Conservation (phyloP, 1,140 invertebrate species). For the Sycobia sp. region DNA sequence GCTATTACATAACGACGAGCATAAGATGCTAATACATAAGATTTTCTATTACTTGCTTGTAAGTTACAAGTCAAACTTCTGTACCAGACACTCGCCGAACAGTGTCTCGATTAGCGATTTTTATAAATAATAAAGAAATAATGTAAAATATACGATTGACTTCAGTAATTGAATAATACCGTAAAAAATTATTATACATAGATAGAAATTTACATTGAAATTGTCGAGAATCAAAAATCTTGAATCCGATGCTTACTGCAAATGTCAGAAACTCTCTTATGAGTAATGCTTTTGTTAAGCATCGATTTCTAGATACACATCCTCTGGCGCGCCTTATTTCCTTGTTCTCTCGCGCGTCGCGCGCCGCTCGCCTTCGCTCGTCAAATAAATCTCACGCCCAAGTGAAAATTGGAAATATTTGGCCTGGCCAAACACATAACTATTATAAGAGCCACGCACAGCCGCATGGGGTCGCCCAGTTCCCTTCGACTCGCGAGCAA, state of each 20-base stretch:
- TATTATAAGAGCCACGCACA: conserved; percentile 44
- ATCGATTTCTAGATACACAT: conserved; percentile 54
- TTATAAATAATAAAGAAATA: conserved; percentile 16
- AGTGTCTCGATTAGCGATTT: conserved; percentile 16
- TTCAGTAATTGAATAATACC: too few species aligned
- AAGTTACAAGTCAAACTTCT: not conserved
- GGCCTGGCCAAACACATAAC: conserved; percentile 44
- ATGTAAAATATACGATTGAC: conserved; percentile 13
- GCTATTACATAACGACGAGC: too few species aligned
- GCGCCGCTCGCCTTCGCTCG: conserved; percentile 35
- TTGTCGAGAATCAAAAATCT: too few species aligned
- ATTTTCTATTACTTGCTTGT: too few species aligned
- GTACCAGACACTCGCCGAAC: not conserved
- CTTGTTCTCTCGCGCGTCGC: conserved; percentile 9
- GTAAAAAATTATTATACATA: too few species aligned
- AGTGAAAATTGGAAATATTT: conserved; percentile 55
- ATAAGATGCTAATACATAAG: too few species aligned
- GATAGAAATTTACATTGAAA: too few species aligned
- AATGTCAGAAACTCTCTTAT: too few species aligned
- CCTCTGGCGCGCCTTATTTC: conserved; percentile 47
- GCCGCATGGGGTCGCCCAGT: too few species aligned
- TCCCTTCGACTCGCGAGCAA: too few species aligned
- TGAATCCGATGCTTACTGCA: too few species aligned
- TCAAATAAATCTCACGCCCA: conserved; percentile 44
- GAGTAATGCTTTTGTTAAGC: conserved; percentile 22